Percentiles rank a stretch among this genome's conserved stretches.
Conservation (phyloP, 2,113 vertebrate genomes). For the rabbit (Oryctolagus cuniculus) region mOryCun1.1 NC_091442.1:105367501-105368000, state of each 20-base stretch:
- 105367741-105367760: not conserved
- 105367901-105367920: not conserved
- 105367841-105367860: conserved; percentile 48
- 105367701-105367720: not conserved
- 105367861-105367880: not conserved
- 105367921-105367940: conserved; percentile 45
- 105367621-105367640: not conserved
- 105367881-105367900: not conserved
- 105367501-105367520: not conserved
- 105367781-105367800: not conserved
- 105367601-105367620: not conserved
- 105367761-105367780: not conserved
- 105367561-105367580: not conserved
- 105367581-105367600: not conserved
- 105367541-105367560: not conserved
- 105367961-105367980: not conserved
- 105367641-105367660: not conserved
- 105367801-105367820: not conserved
- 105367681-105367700: not conserved
- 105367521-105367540: not conserved
- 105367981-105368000: conserved; percentile 51
- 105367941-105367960: not conserved
- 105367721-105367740: not conserved
- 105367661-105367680: not conserved
- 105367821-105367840: conserved; percentile 7